Base-by-base conservation (phyloP, 2,113 vertebrate species). In the Brevimyrus niger region DNA sequence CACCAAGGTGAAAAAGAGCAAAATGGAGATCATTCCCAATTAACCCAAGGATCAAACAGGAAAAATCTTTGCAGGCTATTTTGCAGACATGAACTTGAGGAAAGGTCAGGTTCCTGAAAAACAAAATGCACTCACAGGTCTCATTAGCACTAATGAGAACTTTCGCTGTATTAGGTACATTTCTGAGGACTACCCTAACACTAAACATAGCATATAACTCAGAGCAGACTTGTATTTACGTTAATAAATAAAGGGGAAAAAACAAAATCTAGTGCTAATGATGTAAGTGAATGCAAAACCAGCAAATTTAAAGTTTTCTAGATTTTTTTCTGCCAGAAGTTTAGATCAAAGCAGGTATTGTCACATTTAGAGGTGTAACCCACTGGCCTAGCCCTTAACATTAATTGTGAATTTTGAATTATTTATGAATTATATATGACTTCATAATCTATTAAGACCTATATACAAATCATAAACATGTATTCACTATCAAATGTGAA, bases 91-190 rank as follows among this genome's bases (percentile, higher is more conserved):
- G 93, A 90, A 93, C 96, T 93, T 90, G 94, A 94, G 91, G 94
- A 97, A 99, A 99, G 97, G 98, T 98, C 98, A 98, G 94, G 91
- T 94, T 95, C 94, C 94, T 94, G 94, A 92, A 93, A 95, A 94
- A 94, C 94, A 90, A 94, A 94, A 93, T 93, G 73, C 47, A 93
- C 93, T 93, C 91, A 90, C 90, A 92, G 92, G n/a, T 92, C 93
- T 95, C 92, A 89, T 95, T 92, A 95, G 91, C 91, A 93, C 97
- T 99, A 99, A 99, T 97, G 97, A 98, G 97, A 94, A 55, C 93
- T 95, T 93, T 94, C 87, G 90, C 84, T 88, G 90, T 94, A 95
- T 94, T 95, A 95, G 92, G 90, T 53, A 89, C 55, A 46, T 90
- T 90, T 91, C 58, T 91, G 58, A 86, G 89, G 76, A 65, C 31